Evolutionary conservation across 2,113 vertebrate species (phyloP).

Genomic region (Triplophysa tibetana): DNA sequence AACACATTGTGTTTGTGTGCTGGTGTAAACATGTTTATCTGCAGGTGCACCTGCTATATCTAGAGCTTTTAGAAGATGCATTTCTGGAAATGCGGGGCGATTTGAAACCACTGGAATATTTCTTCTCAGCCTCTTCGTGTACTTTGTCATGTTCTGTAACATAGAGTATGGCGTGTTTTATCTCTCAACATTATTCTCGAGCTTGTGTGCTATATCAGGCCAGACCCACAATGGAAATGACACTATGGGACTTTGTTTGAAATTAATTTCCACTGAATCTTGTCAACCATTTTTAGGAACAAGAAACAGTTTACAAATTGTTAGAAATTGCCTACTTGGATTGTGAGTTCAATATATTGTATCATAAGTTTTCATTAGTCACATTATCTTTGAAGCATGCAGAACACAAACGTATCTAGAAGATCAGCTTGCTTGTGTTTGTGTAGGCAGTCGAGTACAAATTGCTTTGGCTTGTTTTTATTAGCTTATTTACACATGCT

Average conservation of each 20-base stretch:
- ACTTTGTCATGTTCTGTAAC: slow-evolving; percentile 11
- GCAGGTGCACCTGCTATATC: slow-evolving; percentile 27
- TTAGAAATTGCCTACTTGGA: too few relatives aligned
- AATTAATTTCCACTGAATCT: neutral
- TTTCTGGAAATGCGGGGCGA: neutral
- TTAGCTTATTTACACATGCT: too few relatives aligned
- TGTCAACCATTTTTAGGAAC: too few relatives aligned
- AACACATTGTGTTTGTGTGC: neutral
- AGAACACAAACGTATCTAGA: too few relatives aligned
- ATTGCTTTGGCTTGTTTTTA: too few relatives aligned
- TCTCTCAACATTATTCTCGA: neutral
- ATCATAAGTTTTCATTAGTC: too few relatives aligned
- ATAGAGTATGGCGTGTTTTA: too few relatives aligned
- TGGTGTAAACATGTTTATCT: slow-evolving; percentile 35
- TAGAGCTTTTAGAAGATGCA: slow-evolving; percentile 16
- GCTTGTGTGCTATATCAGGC: neutral
- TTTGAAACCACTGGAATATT: neutral
- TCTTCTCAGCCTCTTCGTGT: neutral
- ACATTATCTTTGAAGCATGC: too few relatives aligned
- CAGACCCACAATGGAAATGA: neutral
- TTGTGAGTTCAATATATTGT: too few relatives aligned
- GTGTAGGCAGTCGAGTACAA: too few relatives aligned
- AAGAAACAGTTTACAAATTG: too few relatives aligned
- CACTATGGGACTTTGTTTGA: neutral
- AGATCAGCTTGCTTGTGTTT: too few relatives aligned